Conservation (phyloP, 23 tunicate species). For the Trididemnum nubilum region DNA sequence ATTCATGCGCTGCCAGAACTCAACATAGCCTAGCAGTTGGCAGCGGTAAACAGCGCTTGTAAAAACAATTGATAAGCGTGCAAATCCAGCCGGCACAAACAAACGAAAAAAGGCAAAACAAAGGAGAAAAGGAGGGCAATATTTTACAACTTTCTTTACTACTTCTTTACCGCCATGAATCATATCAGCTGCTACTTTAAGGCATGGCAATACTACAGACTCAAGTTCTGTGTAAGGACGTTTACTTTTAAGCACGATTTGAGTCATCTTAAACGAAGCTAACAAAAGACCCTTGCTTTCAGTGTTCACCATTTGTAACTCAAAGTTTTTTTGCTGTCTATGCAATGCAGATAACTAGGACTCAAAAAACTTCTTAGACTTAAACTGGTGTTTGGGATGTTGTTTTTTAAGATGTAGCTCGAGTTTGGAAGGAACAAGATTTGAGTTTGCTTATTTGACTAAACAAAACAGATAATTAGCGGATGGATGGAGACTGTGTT, state of each 20-base stretch:
- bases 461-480: constrained; percentile 23
- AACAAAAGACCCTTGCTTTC: constrained; percentile 9
- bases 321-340: constrained; percentile 8
- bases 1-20: too few relatives aligned
- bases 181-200: constrained; percentile 25
- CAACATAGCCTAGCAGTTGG: too few relatives aligned
- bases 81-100: too few relatives aligned
- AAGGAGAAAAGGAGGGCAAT: too few relatives aligned
- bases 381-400: constrained; percentile 11
- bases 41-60: neutral
- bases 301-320: neutral
- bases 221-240: constrained; percentile 10
- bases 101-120: too few relatives aligned
- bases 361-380: constrained; percentile 9
- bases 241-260: neutral
- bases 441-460: constrained; percentile 25
- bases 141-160: constrained; percentile 14
- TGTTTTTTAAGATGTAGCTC: constrained; percentile 22
- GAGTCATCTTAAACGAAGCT: constrained; percentile 17
- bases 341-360: constrained; percentile 8
- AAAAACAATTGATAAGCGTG: too few relatives aligned
- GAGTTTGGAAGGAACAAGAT: constrained; percentile 12
- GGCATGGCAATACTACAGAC: constrained; percentile 3
- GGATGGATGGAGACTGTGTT: constrained; percentile 25
- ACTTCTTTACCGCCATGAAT: constrained; percentile 24